A percentile compares a stretch with the other conserved stretches of the same genome.
These are phyloP conservation scores for Acronicta leporina DNA, from an alignment of 2,888 invertebrate species.

Conservation along the genomic window DNA sequence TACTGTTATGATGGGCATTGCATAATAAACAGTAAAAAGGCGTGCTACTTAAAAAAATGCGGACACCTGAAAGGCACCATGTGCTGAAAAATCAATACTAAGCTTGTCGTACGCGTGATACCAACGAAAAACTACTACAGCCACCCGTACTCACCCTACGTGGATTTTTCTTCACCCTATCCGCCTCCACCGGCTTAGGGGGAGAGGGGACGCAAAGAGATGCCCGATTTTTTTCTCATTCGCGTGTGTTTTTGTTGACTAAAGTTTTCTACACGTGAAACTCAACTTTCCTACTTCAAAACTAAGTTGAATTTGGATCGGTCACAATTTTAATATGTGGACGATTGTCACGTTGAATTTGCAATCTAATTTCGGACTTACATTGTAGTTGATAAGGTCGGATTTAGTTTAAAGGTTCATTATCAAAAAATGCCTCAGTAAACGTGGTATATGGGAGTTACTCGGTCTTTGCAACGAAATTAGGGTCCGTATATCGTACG, in stretches of 20 bases:
- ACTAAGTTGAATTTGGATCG: conserved; percentile 55
- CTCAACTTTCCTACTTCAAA: conserved; percentile 38
- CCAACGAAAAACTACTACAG: conserved; percentile 87
- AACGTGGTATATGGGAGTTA: conserved; percentile 79
- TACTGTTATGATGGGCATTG: background rate
- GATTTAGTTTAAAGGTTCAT: conserved; percentile 48
- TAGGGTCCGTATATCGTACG: conserved; percentile 77
- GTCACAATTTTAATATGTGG: conserved; percentile 69
- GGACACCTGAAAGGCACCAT: conserved; percentile 81
- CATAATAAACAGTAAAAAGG: background rate
- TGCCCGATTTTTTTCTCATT: conserved; percentile 84
- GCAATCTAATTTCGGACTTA: conserved; percentile 57
- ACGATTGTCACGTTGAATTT: conserved; percentile 73
- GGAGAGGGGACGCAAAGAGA: conserved; percentile 85
- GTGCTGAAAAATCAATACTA: conserved; percentile 86
- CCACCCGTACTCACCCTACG: conserved; percentile 66
- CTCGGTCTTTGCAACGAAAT: conserved; percentile 76
- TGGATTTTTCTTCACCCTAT: conserved; percentile 82
- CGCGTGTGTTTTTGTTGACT: conserved; percentile 85
- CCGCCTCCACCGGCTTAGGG: conserved; percentile 76
- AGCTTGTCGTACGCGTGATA: conserved; percentile 87
- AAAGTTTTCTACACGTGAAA: conserved; percentile 51
- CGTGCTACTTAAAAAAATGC: conserved; percentile 61
- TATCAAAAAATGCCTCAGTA: conserved; percentile 72
- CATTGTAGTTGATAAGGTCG: conserved; percentile 21